Conservation (phyloP, 2,113 vertebrate genomes). For the Chauna torquata region DNA sequence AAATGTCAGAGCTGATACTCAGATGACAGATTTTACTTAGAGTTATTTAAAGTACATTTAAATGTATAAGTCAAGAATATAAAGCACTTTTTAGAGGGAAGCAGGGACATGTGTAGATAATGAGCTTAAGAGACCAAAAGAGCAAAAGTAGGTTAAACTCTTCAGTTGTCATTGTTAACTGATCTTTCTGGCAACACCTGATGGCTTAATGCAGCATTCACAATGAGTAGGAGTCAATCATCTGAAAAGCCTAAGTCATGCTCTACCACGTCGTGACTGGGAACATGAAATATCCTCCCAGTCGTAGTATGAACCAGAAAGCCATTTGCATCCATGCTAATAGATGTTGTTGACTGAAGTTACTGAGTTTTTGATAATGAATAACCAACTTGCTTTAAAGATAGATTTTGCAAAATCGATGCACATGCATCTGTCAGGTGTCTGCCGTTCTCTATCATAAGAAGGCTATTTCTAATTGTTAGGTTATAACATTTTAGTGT, state of each 20-base stretch:
- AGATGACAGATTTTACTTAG: background rate
- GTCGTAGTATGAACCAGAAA: background rate
- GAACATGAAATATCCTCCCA: background rate
- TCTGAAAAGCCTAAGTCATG: background rate
- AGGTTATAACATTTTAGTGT: background rate
- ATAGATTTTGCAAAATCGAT: background rate
- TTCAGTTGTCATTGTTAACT: rapidly evolving
- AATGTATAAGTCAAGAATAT: background rate
- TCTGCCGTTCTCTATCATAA: background rate
- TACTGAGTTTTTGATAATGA: background rate
- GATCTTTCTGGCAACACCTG: background rate
- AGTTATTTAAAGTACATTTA: background rate
- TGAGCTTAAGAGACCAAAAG: background rate
- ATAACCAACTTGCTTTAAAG: background rate
- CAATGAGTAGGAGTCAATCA: rapidly evolving
- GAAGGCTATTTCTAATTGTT: background rate
- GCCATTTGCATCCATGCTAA: rapidly evolving
- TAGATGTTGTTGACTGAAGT: background rate
- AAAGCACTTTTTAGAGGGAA: background rate
- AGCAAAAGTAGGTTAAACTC: background rate
- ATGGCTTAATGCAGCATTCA: rapidly evolving
- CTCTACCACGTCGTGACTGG: background rate
- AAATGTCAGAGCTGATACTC: background rate
- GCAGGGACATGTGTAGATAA: background rate
- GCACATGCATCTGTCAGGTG: background rate